These are phyloP conservation scores for Lophochroa leadbeateri DNA, from an alignment of 2,113 vertebrate species.

Conservation along the genomic window DNA sequence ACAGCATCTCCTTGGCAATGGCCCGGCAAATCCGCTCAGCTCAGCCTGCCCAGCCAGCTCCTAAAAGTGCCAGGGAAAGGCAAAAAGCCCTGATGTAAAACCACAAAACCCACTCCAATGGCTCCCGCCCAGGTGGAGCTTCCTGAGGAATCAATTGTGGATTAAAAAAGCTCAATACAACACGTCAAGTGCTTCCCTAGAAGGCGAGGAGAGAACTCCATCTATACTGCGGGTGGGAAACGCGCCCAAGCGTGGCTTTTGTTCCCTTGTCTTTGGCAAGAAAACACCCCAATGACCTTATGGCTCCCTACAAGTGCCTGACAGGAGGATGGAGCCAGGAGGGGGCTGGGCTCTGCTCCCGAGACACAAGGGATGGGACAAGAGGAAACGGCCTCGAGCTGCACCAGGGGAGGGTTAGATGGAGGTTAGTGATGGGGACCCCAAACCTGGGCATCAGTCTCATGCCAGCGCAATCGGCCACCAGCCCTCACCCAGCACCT, in stretches of 20 bases:
- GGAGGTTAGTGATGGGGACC: not conserved
- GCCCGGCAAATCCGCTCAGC: fast-evolving
- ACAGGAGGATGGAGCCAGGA: not conserved
- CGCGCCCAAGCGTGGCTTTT: not conserved
- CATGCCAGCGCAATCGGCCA: fast-evolving
- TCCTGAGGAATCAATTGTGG: slow-evolving; percentile 20
- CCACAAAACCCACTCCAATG: not conserved
- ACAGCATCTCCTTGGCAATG: not conserved
- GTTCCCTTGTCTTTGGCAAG: not conserved
- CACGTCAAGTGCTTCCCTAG: not conserved
- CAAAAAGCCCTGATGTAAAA: not conserved
- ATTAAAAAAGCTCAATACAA: slow-evolving; percentile 36
- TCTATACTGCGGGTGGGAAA: not conserved
- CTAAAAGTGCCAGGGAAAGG: not conserved
- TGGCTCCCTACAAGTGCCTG: not conserved
- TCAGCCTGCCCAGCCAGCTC: not conserved
- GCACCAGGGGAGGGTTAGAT: not conserved
- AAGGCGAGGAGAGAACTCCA: slow-evolving; percentile 18
- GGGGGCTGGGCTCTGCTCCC: not conserved
- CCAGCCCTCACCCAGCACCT: not conserved
- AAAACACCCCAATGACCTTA: not conserved
- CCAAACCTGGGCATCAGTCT: not conserved
- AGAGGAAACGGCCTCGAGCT: not conserved
- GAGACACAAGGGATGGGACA: not conserved
- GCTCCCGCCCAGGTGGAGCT: not conserved